A percentile compares a stretch with the other conserved stretches of the same genome.
Evolutionary conservation across 2,113 vertebrate genomes (phyloP).

Genomic region (Lophius piscatorius): DNA sequence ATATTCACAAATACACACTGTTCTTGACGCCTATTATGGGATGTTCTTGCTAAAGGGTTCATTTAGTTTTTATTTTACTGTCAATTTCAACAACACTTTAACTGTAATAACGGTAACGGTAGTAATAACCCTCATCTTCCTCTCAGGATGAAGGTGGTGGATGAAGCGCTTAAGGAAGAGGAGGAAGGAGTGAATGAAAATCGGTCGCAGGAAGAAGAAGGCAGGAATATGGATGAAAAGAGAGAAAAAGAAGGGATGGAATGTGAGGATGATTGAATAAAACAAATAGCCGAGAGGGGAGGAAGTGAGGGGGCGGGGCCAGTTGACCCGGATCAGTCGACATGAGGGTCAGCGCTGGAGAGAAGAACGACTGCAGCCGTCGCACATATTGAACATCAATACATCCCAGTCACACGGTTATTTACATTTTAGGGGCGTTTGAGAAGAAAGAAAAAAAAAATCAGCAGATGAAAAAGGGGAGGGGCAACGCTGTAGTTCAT

Average conservation of each 20-base stretch:
- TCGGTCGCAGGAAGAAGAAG: too few relatives aligned
- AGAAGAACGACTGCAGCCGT: not conserved
- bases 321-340: conserved; percentile 49
- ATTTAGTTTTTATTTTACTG: too few relatives aligned
- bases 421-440: conserved; percentile 2
- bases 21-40: too few relatives aligned
- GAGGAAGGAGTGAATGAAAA: conserved; percentile 7
- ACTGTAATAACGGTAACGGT: too few relatives aligned
- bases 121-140: conserved; percentile 33
- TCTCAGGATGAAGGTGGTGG: conserved; percentile 49
- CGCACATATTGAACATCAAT: conserved; percentile 20
- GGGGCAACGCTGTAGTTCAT: conserved; percentile 59
- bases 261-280: not conserved
- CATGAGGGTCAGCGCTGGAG: conserved; percentile 32
- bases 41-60: too few relatives aligned
- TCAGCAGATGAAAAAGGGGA: conserved; percentile 31
- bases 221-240: not conserved
- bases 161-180: conserved; percentile 38
- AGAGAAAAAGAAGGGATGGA: not conserved
- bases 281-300: conserved; percentile 2
- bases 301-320: not conserved
- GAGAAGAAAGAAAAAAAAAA: conserved; percentile 4
- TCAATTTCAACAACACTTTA: too few relatives aligned
- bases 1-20: too few relatives aligned
- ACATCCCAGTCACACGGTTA: not conserved